These are phyloP conservation scores for Drosophila anceps DNA, from an alignment of 2,888 invertebrate species.

Conservation along the genomic window DNA sequence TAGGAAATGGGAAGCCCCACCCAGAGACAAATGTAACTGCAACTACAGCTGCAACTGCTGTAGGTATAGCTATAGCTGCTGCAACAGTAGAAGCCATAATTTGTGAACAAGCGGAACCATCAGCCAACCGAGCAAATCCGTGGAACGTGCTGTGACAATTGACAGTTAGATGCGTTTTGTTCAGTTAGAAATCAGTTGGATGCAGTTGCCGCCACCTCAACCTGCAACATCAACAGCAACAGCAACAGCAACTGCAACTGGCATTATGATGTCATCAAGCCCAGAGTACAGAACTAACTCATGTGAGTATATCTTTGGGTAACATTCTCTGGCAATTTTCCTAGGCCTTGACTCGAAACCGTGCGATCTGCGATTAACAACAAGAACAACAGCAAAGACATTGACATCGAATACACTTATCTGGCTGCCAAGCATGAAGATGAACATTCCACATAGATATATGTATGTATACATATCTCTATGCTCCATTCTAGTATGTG, in stretches of 20 bases:
- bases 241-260: conserved; percentile 24
- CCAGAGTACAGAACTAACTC: conserved; percentile 9
- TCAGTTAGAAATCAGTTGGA: conserved; percentile 42
- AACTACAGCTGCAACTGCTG: background rate
- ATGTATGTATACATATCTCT: background rate
- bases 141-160: conserved; percentile 63
- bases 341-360: conserved; percentile 74
- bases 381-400: conserved; percentile 38
- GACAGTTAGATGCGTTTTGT: conserved; percentile 75
- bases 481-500: background rate
- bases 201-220: conserved; percentile 6
- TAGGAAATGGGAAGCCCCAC: conserved; percentile 13
- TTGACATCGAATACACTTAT: conserved; percentile 48
- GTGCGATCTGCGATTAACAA: conserved; percentile 65
- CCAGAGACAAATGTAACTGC: conserved; percentile 16
- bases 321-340: conserved; percentile 62
- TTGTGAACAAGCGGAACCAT: conserved; percentile 50
- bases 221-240: background rate
- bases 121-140: conserved; percentile 44
- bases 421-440: conserved; percentile 64
- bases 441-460: conserved; percentile 25
- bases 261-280: conserved; percentile 48
- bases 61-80: conserved; percentile 3
- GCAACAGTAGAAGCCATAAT: conserved; percentile 44
- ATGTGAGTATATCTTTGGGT: conserved; percentile 12